These are phyloP conservation scores for Sycophaga agraensis DNA, from an alignment of 1,140 invertebrate genomes.

Conservation along the genomic window DNA sequence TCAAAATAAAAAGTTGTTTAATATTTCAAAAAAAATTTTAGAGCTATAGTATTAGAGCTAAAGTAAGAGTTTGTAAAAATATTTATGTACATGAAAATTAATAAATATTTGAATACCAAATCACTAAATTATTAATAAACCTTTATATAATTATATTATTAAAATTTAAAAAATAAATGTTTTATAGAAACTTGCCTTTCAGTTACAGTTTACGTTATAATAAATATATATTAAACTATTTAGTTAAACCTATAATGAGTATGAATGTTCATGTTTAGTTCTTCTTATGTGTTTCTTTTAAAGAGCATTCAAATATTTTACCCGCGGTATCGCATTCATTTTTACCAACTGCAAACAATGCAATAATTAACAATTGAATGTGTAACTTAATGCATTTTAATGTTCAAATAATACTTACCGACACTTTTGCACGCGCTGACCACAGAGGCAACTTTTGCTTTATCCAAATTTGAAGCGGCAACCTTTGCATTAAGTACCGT, in stretches of 20 bases:
- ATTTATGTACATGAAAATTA: too few species aligned
- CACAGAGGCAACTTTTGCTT: constrained; percentile 11
- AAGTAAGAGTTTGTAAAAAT: too few species aligned
- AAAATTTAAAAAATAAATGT: not conserved
- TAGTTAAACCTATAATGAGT: not conserved
- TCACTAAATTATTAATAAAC: not conserved
- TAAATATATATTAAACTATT: not conserved
- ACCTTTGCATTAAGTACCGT: not conserved
- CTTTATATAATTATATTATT: not conserved
- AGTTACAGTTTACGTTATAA: too few species aligned
- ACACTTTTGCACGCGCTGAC: constrained; percentile 26
- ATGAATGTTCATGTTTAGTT: not conserved
- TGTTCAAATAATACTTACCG: constrained; percentile 15
- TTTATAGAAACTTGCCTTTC: too few species aligned
- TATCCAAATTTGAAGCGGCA: not conserved
- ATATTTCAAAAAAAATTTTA: too few species aligned
- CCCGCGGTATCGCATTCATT: constrained; percentile 30
- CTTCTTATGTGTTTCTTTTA: not conserved
- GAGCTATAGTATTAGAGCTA: too few species aligned
- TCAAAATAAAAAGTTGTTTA: too few species aligned
- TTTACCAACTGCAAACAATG: constrained; percentile 12
- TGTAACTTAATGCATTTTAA: not conserved
- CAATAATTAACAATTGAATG: not conserved
- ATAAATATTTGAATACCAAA: too few species aligned
- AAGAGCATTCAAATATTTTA: constrained; percentile 24